Conservation (phyloP, 2,113 vertebrate species). For the Sinocyclocheilus anophthalmus region DNA sequence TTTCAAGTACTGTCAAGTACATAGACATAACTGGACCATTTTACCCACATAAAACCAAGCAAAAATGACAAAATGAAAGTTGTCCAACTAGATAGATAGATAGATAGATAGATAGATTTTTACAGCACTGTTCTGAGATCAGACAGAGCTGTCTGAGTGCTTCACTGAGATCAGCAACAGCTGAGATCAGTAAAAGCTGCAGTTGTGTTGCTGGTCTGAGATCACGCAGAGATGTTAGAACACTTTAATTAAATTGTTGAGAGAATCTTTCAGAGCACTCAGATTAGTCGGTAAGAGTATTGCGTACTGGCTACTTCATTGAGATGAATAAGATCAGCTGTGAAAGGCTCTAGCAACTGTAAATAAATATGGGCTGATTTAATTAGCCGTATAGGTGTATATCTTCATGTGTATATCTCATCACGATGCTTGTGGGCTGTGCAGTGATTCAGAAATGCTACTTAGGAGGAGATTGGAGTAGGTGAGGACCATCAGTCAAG, state of each 20-base stretch:
- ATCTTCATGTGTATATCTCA: neutral
- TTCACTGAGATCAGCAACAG: neutral
- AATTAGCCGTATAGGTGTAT: neutral
- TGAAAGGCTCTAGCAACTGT: neutral
- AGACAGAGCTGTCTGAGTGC: neutral
- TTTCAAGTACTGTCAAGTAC: slow-evolving; percentile 46
- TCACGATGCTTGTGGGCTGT: neutral
- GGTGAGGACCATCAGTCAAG: slow-evolving; percentile 13
- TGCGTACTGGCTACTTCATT: neutral
- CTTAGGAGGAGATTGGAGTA: slow-evolving; percentile 4
- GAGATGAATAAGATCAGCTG: neutral
- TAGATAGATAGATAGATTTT: neutral
- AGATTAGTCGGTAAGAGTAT: neutral
- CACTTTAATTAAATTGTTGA: slow-evolving; percentile 9
- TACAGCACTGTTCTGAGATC: slow-evolving; percentile 13
- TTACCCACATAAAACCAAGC: slow-evolving; percentile 10
- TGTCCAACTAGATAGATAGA: neutral
- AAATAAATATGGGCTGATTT: slow-evolving; percentile 3
- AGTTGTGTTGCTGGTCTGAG: neutral
- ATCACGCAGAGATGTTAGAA: slow-evolving; percentile 7
- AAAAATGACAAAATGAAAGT: neutral
- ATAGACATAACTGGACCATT: neutral
- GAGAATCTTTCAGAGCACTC: slow-evolving; percentile 14
- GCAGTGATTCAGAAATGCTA: neutral
- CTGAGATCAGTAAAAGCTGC: slow-evolving; percentile 15